phyloP scores from a whole-genome alignment of 2,888 invertebrate genomes.

The Papilio protenor region DNA sequence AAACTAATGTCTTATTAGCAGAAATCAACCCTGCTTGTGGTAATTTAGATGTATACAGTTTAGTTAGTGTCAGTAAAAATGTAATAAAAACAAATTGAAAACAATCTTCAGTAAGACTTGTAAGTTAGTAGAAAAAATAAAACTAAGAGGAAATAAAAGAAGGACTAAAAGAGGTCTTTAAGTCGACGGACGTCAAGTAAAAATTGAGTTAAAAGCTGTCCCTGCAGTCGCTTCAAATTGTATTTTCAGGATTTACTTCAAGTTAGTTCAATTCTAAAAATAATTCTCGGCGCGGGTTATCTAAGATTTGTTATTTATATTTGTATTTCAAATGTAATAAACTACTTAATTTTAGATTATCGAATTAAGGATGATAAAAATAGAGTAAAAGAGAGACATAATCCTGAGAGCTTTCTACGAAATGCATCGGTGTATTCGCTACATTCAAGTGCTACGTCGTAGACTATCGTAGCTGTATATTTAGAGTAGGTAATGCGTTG shows the following conservation, averaged over 20 bases:
- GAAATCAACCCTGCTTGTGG: too few species aligned
- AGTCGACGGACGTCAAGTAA: constrained; percentile 17
- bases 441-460: not conserved
- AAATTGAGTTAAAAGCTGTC: constrained; percentile 18
- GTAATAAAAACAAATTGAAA: constrained; percentile 12
- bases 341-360: not conserved
- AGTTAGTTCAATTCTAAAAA: not conserved
- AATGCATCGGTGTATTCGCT: not conserved
- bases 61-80: not conserved
- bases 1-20: too few species aligned
- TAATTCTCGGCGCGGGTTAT: not conserved
- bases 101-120: constrained; percentile 6
- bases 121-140: not conserved
- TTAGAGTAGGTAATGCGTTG: not conserved
- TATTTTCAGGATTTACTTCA: constrained; percentile 13
- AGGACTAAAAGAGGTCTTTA: constrained; percentile 6
- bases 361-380: not conserved
- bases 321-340: not conserved
- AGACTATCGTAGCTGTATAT: not conserved
- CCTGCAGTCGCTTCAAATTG: constrained; percentile 10
- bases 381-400: not conserved
- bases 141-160: not conserved
- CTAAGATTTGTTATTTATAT: not conserved
- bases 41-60: not conserved
- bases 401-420: not conserved